phyloP scores from a whole-genome alignment of 1,140 invertebrate genomes.

The Drosophila bipectinata region DNA sequence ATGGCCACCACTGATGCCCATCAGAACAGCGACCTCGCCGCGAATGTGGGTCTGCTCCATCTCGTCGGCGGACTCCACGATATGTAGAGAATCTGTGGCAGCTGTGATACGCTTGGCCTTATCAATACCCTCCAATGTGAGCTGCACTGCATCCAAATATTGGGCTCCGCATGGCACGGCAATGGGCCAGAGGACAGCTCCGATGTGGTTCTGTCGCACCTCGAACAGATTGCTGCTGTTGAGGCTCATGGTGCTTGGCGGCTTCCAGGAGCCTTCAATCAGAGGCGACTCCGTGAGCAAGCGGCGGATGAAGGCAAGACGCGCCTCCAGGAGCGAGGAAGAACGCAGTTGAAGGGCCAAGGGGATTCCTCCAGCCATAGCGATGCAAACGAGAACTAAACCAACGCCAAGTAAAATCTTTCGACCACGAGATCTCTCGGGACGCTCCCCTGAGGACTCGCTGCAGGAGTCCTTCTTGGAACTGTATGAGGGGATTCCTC shows the following conservation, averaged over 20 bases:
- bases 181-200: conserved; percentile 87
- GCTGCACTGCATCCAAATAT: conserved; percentile 87
- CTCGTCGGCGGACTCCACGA: conserved; percentile 84
- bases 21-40: conserved; percentile 88
- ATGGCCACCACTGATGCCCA: conserved; percentile 91
- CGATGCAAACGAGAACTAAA: conserved; percentile 73
- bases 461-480: conserved; percentile 74
- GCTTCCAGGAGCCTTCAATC: conserved; percentile 85
- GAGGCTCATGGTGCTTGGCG: conserved; percentile 60
- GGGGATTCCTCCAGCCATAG: conserved; percentile 84
- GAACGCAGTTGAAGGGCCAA: conserved; percentile 86
- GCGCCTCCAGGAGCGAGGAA: conserved; percentile 86
- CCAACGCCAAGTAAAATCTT: conserved; percentile 68
- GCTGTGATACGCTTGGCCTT: conserved; percentile 85
- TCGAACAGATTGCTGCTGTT: conserved; percentile 68
- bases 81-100: conserved; percentile 70
- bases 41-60: conserved; percentile 87
- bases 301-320: conserved; percentile 86
- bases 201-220: conserved; percentile 75
- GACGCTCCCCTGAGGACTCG: conserved; percentile 61
- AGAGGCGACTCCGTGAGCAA: conserved; percentile 86
- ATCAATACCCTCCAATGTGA: conserved; percentile 88
- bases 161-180: conserved; percentile 87
- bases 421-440: conserved; percentile 63
- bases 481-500: conserved; percentile 64